A percentile compares a stretch with the other conserved stretches of the same genome.
These are phyloP conservation scores for Dendroctonus ponderosae DNA, from an alignment of 1,140 invertebrate species.

Conservation along the genomic window DNA sequence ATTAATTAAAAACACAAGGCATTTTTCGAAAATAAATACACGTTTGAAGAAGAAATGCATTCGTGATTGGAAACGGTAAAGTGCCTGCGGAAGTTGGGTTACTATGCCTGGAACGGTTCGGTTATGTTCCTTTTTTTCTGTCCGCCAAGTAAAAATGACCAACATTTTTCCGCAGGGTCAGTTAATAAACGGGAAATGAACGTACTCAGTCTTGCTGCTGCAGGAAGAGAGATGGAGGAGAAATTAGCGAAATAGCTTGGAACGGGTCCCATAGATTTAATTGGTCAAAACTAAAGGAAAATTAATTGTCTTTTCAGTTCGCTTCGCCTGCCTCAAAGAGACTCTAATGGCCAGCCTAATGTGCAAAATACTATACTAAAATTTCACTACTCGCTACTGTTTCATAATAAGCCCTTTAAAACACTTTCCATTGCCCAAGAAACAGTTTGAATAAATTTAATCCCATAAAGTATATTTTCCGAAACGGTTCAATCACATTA, in stretches of 20 bases:
- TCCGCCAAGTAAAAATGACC: conserved; percentile 15
- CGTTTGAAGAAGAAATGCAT: neutral
- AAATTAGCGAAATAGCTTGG: conserved; percentile 15
- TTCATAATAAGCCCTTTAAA: neutral
- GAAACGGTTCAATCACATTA: neutral
- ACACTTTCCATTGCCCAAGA: neutral
- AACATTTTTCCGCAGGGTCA: conserved; percentile 21
- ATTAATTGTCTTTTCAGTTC: neutral
- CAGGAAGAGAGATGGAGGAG: conserved; percentile 2
- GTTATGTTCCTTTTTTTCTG: neutral
- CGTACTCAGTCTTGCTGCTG: conserved; percentile 13
- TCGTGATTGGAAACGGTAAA: neutral
- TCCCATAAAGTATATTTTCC: neutral
- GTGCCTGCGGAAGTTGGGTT: neutral
- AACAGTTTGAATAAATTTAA: neutral
- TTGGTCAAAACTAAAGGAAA: neutral
- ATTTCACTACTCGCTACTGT: neutral
- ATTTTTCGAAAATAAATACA: conserved; percentile 1
- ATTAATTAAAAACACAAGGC: neutral
- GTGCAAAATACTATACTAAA: neutral
- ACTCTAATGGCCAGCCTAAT: neutral
- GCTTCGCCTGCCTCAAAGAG: neutral
- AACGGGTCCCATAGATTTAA: conserved; percentile 8
- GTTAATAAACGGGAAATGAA: conserved; percentile 26
- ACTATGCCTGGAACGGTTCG: neutral